Evolutionary conservation across 1,140 invertebrate genomes (phyloP), one percentile per base, ranked within the genome.

Genomic region (Atta texana): DNA sequence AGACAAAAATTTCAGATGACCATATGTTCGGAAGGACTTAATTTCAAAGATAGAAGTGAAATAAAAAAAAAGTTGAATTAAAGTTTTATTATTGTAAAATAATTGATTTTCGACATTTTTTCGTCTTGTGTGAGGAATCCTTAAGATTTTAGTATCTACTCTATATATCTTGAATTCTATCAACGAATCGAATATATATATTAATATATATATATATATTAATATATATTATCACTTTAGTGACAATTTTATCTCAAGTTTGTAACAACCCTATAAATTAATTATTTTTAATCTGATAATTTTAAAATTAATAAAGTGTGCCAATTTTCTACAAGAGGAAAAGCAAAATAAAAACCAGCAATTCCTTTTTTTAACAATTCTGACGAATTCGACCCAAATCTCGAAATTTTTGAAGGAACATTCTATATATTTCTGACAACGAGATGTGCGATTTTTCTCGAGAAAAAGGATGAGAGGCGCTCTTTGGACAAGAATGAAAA

Each of bases 371-470:
- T 28, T 12, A 14, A 16, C 66, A 24, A 31, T 7, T 59, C 39
- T 31, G 31, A 59, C 16, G 31, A 68, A 68, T 18, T 69, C 31
- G 68, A 74, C 7, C 39, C 18, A 7, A 82, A 82, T 82, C 55
- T 74, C 68, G 24, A 84, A 51, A 74, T 49, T 31, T 53, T 49
- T 68, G 69, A 75, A 18, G 16, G 39, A 3, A 2, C 12, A 44
- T 44, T 6, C 39, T 34, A 12, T 66, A 28, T 69, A 34, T 31
- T 1, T n/a, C 24, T 21, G 39, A 12, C 24, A 53, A 12, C 16
- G 76, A 39, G n/a, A 34, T 6, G 49, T 14, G n/a, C 28, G 49
- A 80, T 80, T 80, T 66, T 80, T 31, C 10, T 34, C 12, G 80
- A 82, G 68, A 82, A 55, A 75, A 63, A 75, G 69, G 55, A 8